phyloP scores from a whole-genome alignment of 2,113 vertebrate genomes.

The Scalopus aquaticus region DNA sequence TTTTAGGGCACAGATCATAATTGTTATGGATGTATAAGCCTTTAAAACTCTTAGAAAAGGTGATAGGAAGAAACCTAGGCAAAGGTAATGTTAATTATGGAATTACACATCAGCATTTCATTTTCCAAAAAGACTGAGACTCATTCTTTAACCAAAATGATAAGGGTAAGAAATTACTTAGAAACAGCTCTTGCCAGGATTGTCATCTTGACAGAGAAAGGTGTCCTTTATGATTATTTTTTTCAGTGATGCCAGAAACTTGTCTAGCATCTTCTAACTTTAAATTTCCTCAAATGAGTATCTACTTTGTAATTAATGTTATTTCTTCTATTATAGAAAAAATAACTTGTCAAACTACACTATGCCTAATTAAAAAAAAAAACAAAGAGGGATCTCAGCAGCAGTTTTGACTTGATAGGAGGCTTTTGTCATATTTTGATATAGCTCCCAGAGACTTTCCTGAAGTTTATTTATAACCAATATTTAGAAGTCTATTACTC shows the following conservation, averaged over 20 bases:
- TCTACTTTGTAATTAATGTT: conserved; percentile 4
- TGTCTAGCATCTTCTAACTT: background rate
- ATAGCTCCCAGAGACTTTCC: conserved; percentile 39
- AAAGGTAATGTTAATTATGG: background rate
- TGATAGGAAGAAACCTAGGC: background rate
- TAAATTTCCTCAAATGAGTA: background rate
- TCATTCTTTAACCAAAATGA: background rate
- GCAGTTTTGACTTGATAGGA: background rate
- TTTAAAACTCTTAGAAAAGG: background rate
- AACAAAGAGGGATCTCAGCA: background rate
- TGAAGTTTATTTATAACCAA: conserved; percentile 21
- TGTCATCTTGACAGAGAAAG: conserved; percentile 1
- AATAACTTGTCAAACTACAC: background rate
- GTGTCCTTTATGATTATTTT: background rate
- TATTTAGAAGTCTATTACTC: background rate
- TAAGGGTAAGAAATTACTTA: background rate
- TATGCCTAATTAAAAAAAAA: background rate
- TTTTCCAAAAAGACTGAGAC: background rate
- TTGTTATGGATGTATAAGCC: background rate
- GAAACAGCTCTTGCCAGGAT: background rate
- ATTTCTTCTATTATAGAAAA: background rate
- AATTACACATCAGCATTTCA: background rate
- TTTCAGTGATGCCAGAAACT: background rate
- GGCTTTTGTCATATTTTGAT: conserved; percentile 36
- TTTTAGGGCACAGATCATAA: background rate